A percentile compares a stretch with the other conserved stretches of the same genome.
Conservation (phyloP, 2,113 vertebrate genomes). For the Zapus hudsonius region DNA sequence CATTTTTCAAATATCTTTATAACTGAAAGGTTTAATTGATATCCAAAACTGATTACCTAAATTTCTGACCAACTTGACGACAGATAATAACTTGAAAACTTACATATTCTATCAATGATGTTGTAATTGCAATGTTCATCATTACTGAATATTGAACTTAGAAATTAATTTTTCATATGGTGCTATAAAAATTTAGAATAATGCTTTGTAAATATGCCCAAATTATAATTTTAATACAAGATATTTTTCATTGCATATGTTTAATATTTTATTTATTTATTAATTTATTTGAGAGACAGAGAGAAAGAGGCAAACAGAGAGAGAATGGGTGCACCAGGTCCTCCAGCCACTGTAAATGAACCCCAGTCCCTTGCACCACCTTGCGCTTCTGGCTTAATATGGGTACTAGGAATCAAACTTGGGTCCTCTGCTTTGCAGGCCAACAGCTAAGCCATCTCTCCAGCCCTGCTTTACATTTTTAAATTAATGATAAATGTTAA, state of each 20-base stretch:
- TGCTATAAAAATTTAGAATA: background rate
- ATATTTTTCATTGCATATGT: no score
- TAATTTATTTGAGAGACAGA: no score
- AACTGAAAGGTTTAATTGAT: background rate
- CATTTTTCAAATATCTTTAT: background rate
- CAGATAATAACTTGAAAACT: background rate
- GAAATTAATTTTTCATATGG: background rate
- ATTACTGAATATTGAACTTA: background rate
- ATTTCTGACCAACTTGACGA: background rate
- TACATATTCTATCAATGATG: background rate
- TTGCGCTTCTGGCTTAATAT: no score
- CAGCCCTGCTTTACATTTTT: no score
- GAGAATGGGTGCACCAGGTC: no score
- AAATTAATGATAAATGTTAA: slow-evolving; percentile 31
- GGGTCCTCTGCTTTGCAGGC: no score
- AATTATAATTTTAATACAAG: background rate
- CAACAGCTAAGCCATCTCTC: no score
- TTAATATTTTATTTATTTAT: no score
- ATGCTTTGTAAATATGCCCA: background rate
- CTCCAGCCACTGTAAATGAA: no score
- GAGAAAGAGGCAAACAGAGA: no score
- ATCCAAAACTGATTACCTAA: background rate
- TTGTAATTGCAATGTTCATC: background rate
- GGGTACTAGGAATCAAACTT: no score
- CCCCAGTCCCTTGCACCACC: no score